Base-by-base conservation (phyloP, 30 jellyfish, hydroid and myxozoan genomes). In the Sanderia malayensis region DNA sequence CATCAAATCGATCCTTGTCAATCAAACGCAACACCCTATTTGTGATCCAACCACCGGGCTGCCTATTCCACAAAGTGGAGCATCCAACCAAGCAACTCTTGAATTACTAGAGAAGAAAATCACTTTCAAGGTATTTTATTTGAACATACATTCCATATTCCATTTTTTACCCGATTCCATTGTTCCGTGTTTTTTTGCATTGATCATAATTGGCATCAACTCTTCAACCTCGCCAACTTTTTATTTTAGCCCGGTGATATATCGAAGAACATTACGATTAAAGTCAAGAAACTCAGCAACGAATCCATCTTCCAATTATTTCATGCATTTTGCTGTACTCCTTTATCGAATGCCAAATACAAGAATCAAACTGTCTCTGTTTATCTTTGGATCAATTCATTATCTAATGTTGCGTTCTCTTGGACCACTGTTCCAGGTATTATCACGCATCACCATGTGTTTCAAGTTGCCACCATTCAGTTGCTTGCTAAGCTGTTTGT, bases 251-350 rank as follows among this genome's bases (percentile, higher is more conserved):
- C 85, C 26, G 85, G 85, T 44, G 79, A 59, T 24, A 0, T 70
- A 23, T 47, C 61, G 46, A 67, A 66, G 76, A 82, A 82, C 26
- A 62, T 82, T 9, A 71, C 94, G 13, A 76, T 82, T 25, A 58
- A 66, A 31, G 71, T 78, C 0, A 24, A 26, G 13, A 15, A 62
- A 19, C 64, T 72, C 27, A 78, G 79, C 2, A 71, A 71, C 74
- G 72, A 47, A 9, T 21, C 94, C 1, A 29, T 46, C 33, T 46
- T 84, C 3, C 94, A 82, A 49, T 69, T 82, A 4, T 82, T 82
- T 46, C 94, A 71, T 46, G 86, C 84, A 4, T 82, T 30, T 63
- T 82, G 94, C 61, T 82, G 94, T 62, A 77, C 84, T 27, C 83
- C 83, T 1, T 11, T 79, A 11, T 58, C 85, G 32, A 82, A 66